Percentiles rank a stretch among this genome's conserved stretches.
phyloP scores from a whole-genome alignment of 2,113 vertebrate species.

The Bungarus multicinctus region DNA sequence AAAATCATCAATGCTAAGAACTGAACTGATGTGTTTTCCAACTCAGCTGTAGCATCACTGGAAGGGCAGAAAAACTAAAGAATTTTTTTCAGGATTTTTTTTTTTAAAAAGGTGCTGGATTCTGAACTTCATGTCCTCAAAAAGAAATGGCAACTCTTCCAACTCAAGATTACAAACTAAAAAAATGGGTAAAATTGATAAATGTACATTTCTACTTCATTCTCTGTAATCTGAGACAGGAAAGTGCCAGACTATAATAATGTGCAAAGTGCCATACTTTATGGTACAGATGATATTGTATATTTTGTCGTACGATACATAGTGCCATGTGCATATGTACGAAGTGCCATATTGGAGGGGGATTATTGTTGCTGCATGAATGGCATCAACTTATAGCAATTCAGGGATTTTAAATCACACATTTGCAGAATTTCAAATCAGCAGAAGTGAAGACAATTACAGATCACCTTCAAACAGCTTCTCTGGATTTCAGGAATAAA shows the following conservation, averaged over 20 bases:
- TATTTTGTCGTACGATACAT: neutral
- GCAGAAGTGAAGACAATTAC: neutral
- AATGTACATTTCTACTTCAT: neutral
- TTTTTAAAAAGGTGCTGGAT: neutral
- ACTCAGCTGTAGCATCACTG: neutral
- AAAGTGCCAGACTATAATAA: neutral
- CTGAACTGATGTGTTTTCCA: neutral
- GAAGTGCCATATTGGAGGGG: too few relatives aligned
- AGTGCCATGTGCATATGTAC: too few relatives aligned
- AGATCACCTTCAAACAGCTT: neutral
- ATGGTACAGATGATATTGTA: neutral
- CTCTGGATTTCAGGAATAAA: neutral
- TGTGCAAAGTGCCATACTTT: neutral
- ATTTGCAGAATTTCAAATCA: neutral
- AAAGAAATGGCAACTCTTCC: neutral
- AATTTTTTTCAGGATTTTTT: neutral
- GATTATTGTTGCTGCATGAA: neutral
- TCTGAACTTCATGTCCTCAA: neutral
- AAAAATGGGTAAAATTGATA: neutral
- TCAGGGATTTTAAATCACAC: neutral
- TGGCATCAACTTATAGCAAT: neutral
- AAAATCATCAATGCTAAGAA: neutral
- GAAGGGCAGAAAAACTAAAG: neutral
- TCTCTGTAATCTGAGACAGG: neutral
- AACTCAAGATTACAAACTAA: neutral